These are phyloP conservation scores for Rapana venosa DNA, from an alignment of 2,888 invertebrate genomes.

Conservation along the genomic window DNA sequence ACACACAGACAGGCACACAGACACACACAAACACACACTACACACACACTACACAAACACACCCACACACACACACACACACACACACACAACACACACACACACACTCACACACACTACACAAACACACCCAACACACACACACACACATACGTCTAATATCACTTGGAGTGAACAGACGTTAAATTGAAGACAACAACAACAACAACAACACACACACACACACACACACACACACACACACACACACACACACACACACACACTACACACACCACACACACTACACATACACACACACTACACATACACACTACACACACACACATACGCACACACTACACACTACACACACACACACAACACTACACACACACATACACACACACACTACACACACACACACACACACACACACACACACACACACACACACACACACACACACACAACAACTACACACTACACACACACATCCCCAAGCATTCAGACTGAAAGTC, in stretches of 20 bases:
- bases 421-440: slow-evolving; percentile 4
- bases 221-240: neutral
- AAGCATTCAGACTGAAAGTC: neutral
- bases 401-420: neutral
- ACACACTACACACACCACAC: too few relatives aligned
- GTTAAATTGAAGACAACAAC: neutral
- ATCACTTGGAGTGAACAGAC: neutral
- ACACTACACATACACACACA: neutral
- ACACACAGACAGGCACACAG: slow-evolving; percentile 10
- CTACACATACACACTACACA: neutral
- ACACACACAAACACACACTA: neutral
- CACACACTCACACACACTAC: neutral
- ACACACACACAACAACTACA: neutral
- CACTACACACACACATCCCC: neutral
- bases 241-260: neutral
- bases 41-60: neutral
- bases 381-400: neutral
- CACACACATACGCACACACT: neutral
- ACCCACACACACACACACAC: neutral
- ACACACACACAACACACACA: neutral
- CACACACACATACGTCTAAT: neutral
- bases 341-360: neutral
- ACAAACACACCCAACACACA: neutral
- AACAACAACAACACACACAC: neutral
- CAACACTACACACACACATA: neutral